These are phyloP conservation scores for Hypomecis punctinalis DNA, from an alignment of 2,888 invertebrate species.

Conservation along the genomic window DNA sequence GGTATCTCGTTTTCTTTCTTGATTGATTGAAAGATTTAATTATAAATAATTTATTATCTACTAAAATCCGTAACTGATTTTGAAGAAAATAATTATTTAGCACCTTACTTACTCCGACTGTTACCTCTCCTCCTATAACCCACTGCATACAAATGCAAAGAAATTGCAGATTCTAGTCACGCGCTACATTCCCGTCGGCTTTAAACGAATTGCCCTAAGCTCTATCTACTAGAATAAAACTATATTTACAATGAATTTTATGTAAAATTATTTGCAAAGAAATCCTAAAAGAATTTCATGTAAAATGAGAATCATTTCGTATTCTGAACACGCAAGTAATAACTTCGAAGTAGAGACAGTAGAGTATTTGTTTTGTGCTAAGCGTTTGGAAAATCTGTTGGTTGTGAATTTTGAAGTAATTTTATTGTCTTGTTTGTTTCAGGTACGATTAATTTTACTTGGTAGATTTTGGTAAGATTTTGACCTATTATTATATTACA, in stretches of 20 bases:
- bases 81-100: too few species aligned
- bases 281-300: background rate
- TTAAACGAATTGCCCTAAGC: slow-evolving; percentile 16
- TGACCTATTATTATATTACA: too few species aligned
- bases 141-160: background rate
- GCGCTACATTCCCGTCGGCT: slow-evolving; percentile 13
- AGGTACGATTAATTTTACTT: too few species aligned
- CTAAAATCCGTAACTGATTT: too few species aligned
- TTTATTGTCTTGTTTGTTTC: too few species aligned
- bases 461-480: too few species aligned
- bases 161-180: slow-evolving; percentile 16
- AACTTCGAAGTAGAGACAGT: too few species aligned
- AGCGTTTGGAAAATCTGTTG: background rate
- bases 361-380: too few species aligned
- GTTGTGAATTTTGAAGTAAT: background rate
- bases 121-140: background rate
- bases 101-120: background rate
- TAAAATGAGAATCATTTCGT: background rate
- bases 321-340: background rate
- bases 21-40: too few species aligned
- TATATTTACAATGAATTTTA: slow-evolving; percentile 14
- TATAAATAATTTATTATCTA: too few species aligned
- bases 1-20: too few species aligned
- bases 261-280: background rate
- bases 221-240: slow-evolving; percentile 10